Evolutionary conservation across 2,797 vertebrate species (phyloP).

Genomic region (Eurystomus glaucurus): DNA sequence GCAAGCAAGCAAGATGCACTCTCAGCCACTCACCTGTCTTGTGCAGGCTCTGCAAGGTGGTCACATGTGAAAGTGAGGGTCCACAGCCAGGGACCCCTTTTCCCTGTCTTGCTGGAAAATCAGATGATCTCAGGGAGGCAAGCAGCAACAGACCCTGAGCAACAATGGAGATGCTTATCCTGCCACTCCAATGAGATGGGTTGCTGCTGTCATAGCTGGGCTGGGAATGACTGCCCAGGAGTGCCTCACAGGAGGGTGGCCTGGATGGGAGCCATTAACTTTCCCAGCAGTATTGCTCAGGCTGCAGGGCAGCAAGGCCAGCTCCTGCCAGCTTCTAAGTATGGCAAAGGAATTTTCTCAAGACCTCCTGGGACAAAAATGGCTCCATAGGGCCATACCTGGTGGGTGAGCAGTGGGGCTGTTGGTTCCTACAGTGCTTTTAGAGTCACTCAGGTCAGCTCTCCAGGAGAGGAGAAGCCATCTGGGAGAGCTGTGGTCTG

Average conservation of each 20-base stretch:
- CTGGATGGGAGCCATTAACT: background rate
- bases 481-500: background rate
- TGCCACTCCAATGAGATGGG: background rate
- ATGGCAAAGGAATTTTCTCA: rapidly evolving
- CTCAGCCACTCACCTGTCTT: background rate
- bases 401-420: background rate
- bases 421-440: background rate
- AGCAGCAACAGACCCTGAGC: background rate
- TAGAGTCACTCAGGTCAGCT: background rate
- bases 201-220: background rate
- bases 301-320: background rate
- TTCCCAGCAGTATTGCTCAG: background rate
- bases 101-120: background rate
- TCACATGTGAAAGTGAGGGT: background rate
- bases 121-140: background rate
- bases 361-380: background rate
- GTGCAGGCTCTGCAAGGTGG: rapidly evolving
- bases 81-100: background rate
- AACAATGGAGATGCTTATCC: background rate
- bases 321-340: background rate
- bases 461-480: background rate
- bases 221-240: background rate
- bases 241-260: background rate
- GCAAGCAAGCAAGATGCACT: background rate
- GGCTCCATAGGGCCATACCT: background rate